These are phyloP conservation scores for Sakesphorus luctuosus DNA, from an alignment of 2,113 vertebrate species.

Conservation along the genomic window DNA sequence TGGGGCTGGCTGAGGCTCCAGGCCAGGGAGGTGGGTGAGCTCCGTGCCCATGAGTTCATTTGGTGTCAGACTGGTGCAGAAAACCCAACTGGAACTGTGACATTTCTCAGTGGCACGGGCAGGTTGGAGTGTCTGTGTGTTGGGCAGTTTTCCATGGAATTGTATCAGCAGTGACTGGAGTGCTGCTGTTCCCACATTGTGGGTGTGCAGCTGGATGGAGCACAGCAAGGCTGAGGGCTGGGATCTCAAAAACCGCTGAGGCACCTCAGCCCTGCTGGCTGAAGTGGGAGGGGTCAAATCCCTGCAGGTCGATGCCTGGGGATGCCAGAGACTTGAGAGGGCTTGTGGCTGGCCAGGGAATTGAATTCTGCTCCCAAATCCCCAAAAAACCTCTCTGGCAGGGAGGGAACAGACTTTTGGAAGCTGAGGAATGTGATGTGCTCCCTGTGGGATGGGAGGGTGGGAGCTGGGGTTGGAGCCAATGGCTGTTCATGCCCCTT, in stretches of 20 bases:
- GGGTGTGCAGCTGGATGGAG: not conserved
- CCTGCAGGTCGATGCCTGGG: not conserved
- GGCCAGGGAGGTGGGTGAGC: not conserved
- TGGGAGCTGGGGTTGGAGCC: not conserved
- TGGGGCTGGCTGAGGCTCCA: not conserved
- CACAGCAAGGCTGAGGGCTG: not conserved
- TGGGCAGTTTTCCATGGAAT: not conserved
- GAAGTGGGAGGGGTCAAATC: not conserved
- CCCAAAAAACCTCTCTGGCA: fast-evolving
- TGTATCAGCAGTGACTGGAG: not conserved
- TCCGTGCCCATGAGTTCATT: not conserved
- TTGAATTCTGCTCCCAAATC: not conserved
- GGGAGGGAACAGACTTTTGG: not conserved
- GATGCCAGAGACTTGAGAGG: not conserved
- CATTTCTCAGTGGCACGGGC: not conserved
- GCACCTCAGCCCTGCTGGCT: not conserved
- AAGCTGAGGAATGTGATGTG: not conserved
- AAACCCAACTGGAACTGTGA: not conserved
- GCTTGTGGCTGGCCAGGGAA: not conserved
- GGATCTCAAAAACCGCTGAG: not conserved
- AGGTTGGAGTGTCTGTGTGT: not conserved
- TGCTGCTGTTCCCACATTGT: not conserved
- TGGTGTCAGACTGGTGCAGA: not conserved
- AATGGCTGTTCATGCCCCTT: fast-evolving
- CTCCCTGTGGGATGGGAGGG: not conserved